phyloP scores from a whole-genome alignment of 2,888 invertebrate species.

The Ceramica pisi region DNA sequence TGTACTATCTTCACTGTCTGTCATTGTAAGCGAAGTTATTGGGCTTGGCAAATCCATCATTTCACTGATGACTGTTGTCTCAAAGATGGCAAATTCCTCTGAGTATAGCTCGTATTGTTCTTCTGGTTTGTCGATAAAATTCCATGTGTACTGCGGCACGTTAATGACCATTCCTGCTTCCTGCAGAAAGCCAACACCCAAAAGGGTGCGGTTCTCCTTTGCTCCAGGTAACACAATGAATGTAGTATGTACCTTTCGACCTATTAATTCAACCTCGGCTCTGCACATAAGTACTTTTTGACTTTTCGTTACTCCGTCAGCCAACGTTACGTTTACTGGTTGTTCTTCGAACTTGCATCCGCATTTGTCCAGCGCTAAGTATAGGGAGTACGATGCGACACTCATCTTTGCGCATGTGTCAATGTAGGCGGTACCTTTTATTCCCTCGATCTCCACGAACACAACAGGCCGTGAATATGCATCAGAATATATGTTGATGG shows the following conservation, averaged over 20 bases:
- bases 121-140: too few species aligned
- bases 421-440: too few species aligned
- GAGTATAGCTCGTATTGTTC: too few species aligned
- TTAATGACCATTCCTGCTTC: neutral
- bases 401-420: too few species aligned
- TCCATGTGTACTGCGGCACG: too few species aligned
- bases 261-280: neutral
- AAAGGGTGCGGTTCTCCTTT: neutral
- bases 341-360: constrained; percentile 5
- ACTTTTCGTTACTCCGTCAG: constrained; percentile 1
- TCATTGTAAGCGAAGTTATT: too few species aligned
- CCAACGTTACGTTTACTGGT: neutral
- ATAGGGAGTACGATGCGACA: too few species aligned
- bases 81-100: too few species aligned
- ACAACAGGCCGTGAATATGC: neutral
- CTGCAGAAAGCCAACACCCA: neutral
- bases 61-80: too few species aligned
- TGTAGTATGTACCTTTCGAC: neutral
- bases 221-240: constrained; percentile 1
- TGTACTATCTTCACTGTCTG: too few species aligned
- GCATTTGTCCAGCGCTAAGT: neutral
- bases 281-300: constrained; percentile 1
- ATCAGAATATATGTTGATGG: neutral
- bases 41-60: too few species aligned
- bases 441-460: neutral